Base-by-base conservation (phyloP, 2,113 vertebrate genomes). In the Platichthys flesus region DNA sequence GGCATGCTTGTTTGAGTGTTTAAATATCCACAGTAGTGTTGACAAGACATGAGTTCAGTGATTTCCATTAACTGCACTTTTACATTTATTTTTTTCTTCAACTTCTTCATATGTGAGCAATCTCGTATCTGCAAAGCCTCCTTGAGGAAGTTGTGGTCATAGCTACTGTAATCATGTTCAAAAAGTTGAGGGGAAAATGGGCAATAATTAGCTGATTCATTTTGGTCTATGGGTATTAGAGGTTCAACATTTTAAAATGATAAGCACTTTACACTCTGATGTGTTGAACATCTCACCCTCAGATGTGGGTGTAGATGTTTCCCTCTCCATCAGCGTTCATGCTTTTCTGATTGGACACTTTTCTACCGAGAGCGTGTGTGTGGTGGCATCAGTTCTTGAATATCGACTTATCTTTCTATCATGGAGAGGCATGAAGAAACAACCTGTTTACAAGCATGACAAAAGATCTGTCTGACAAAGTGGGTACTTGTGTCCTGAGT, bases 301-400 rank as follows among this genome's bases (percentile, higher is more conserved):
- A 51, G 47, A 20, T 51, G 47, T 51, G 47, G 47, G 47, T 20
- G 47, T 51, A 51, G 47, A 16, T 51, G 14, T 7, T 51, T 18
- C 12, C 66, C 70, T 78, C 82, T 77, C 51, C 59, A 62, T 76
- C 80, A 85, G 45, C 74, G 35, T 35, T 85, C 63, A 67, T 82
- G 81, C 84, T 88, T 88, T 85, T 83, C 60, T 81, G 89, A 89
- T 71, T 51, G 35, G 67, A 74, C 54, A 67, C 57, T 67, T 81
- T 67, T 12, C 35, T 79, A 69, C 45, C 52, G 51, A 63, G 45
- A 49, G 54, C 12, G 28, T 7, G 28, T 31, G 28, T 31, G 28
- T 31, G 28, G 52, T 74, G 37, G 71, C 52, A 71, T 61, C 15
- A 21, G 9, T 66, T 69, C 47, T 71, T 76, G 13, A 51, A 65